These are phyloP conservation scores for Macrotrachela quadricornifera DNA, from an alignment of 1,140 invertebrate genomes.

Conservation along the genomic window DNA sequence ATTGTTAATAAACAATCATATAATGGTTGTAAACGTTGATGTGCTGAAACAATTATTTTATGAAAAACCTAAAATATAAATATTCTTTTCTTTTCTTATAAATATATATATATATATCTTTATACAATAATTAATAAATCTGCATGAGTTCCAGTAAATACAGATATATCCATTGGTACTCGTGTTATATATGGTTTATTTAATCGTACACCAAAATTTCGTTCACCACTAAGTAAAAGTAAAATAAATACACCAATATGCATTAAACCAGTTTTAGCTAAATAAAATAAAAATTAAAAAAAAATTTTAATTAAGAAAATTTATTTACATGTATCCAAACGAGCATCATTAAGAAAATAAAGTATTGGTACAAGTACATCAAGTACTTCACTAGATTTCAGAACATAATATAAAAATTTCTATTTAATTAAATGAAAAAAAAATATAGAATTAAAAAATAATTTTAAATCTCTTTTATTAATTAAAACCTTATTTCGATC, in stretches of 20 bases:
- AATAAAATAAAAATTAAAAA: conserved; percentile 15
- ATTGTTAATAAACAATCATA: conserved; percentile 96
- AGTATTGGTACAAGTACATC: conserved; percentile 91
- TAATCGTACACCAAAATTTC: conserved; percentile 92
- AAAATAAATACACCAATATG: conserved; percentile 98
- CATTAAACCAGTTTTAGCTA: conserved; percentile 85
- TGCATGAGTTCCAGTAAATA: conserved; percentile 90
- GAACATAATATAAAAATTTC: conserved; percentile 96
- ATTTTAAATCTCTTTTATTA: background rate
- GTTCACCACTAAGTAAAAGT: conserved; percentile 80
- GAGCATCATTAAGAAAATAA: conserved; percentile 87
- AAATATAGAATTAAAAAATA: background rate
- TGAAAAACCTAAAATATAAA: conserved; percentile 51
- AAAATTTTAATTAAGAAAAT: conserved; percentile 3
- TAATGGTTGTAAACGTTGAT: conserved; percentile 81
- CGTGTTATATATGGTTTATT: conserved; percentile 94
- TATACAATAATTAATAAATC: conserved; percentile 81
- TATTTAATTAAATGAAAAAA: conserved; percentile 34
- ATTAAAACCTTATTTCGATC: conserved; percentile 78
- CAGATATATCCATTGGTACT: conserved; percentile 93
- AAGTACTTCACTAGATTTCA: conserved; percentile 92
- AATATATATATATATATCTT: background rate
- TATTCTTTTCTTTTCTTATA: background rate
- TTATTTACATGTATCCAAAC: conserved; percentile 81
- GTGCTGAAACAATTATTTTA: conserved; percentile 93